Evolutionary conservation across 2,113 vertebrate genomes (phyloP).

Genomic region (Poecilia latipinna): DNA sequence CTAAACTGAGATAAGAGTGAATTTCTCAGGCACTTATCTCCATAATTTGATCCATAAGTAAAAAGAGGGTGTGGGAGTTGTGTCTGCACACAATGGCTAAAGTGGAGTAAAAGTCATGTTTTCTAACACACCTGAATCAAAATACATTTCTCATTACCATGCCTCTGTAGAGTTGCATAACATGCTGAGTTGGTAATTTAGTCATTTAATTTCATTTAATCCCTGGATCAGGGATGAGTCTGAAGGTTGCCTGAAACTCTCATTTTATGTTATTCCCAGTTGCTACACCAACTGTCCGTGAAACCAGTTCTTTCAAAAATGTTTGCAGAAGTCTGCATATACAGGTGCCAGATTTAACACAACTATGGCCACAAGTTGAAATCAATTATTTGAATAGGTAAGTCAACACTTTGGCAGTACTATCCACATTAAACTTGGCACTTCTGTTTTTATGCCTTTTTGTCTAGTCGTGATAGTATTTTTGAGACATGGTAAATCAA

Average conservation of each 20-base stretch:
- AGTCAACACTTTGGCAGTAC: not conserved
- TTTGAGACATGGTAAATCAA: not conserved
- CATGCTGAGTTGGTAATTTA: too few species aligned
- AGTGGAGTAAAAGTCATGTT: not conserved
- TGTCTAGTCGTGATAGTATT: not conserved
- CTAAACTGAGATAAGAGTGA: not conserved
- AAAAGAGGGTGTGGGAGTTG: not conserved
- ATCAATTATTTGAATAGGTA: not conserved
- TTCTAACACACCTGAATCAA: too few species aligned
- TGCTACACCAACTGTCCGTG: too few species aligned
- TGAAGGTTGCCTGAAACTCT: too few species aligned
- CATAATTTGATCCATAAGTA: not conserved
- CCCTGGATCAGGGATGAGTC: too few species aligned
- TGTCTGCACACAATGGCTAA: not conserved
- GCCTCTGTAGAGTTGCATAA: too few species aligned
- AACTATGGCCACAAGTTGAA: not conserved
- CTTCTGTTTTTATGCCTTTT: too few species aligned
- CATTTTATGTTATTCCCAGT: too few species aligned
- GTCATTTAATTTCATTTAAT: too few species aligned
- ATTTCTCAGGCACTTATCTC: not conserved
- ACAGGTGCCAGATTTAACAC: too few species aligned
- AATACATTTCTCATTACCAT: too few species aligned
- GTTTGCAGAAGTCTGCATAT: not conserved
- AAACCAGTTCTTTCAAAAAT: not conserved
- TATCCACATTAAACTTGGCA: not conserved